phyloP scores from a whole-genome alignment of 1,140 invertebrate species.

The Amyelois transitella region DNA sequence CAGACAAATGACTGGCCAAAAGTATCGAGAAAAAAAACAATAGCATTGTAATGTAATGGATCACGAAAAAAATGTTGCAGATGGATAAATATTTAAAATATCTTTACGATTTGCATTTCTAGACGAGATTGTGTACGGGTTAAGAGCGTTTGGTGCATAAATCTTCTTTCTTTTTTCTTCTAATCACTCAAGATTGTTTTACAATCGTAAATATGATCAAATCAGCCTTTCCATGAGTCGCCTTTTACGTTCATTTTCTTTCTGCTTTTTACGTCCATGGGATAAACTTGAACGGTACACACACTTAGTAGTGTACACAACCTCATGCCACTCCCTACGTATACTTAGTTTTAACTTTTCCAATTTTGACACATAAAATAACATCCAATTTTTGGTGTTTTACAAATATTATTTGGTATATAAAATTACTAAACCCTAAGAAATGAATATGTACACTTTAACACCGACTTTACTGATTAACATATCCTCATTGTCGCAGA shows the following conservation, averaged over 20 bases:
- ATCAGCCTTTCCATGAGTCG: too few relatives aligned
- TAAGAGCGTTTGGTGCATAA: slow-evolving; percentile 18
- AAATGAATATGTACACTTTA: neutral
- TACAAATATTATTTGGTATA: slow-evolving; percentile 18
- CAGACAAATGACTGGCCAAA: slow-evolving; percentile 51
- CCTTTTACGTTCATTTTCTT: too few relatives aligned
- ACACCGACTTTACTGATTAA: slow-evolving; percentile 29
- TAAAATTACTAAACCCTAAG: neutral
- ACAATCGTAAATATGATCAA: too few relatives aligned
- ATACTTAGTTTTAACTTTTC: too few relatives aligned
- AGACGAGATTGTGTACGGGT: slow-evolving; percentile 9
- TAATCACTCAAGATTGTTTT: too few relatives aligned
- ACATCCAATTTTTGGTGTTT: too few relatives aligned
- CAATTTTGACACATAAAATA: too few relatives aligned
- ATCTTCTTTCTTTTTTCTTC: too few relatives aligned
- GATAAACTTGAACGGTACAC: too few relatives aligned
- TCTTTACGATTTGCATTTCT: slow-evolving; percentile 34
- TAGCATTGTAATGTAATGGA: slow-evolving; percentile 52
- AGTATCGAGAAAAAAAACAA: slow-evolving; percentile 47
- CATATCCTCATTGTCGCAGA: slow-evolving; percentile 54
- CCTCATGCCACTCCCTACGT: too few relatives aligned
- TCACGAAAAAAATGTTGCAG: slow-evolving; percentile 53
- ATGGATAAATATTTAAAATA: slow-evolving; percentile 27
- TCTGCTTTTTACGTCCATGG: too few relatives aligned
- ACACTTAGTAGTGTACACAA: too few relatives aligned